A percentile compares a stretch with the other conserved stretches of the same genome.
Evolutionary conservation across 2,113 vertebrate species (phyloP).

Genomic region (Plectropomus leopardus): DNA sequence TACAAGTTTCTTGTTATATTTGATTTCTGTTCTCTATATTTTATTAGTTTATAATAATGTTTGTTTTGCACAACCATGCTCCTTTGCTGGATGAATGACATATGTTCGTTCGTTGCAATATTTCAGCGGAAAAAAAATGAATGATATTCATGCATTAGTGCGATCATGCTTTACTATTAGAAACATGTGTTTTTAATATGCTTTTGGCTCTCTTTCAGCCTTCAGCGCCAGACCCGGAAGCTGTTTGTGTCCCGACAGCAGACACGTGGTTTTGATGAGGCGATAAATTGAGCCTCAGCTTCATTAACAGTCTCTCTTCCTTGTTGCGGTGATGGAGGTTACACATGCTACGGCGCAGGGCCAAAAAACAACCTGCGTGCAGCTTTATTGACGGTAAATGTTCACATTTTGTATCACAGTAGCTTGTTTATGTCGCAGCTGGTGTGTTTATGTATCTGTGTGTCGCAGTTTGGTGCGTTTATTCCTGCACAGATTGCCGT

Average conservation of each 20-base stretch:
- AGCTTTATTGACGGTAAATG: background rate
- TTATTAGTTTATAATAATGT: too few relatives aligned
- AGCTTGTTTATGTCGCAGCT: accelerated
- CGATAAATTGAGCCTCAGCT: conserved; percentile 67
- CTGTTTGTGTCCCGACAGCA: background rate
- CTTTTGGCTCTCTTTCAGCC: background rate
- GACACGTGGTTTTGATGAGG: conserved; percentile 81
- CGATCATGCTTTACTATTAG: too few relatives aligned
- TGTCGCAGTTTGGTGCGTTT: background rate
- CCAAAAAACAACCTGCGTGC: accelerated
- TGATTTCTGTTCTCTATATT: too few relatives aligned
- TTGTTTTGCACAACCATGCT: too few relatives aligned
- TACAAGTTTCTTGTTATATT: too few relatives aligned
- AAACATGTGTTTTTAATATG: background rate
- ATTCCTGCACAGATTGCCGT: background rate
- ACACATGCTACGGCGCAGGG: accelerated
- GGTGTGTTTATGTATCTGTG: background rate
- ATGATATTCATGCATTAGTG: background rate
- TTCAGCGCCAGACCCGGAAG: conserved; percentile 62
- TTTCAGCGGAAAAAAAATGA: background rate
- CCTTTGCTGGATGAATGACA: too few relatives aligned
- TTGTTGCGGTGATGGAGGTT: accelerated
- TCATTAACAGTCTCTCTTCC: conserved; percentile 16
- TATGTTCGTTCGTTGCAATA: too few relatives aligned
- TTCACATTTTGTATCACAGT: accelerated